A percentile compares a stretch with the other conserved stretches of the same genome.
These are phyloP conservation scores for Pachliopta kotzebuea DNA, from an alignment of 2,888 invertebrate genomes.

Conservation along the genomic window DNA sequence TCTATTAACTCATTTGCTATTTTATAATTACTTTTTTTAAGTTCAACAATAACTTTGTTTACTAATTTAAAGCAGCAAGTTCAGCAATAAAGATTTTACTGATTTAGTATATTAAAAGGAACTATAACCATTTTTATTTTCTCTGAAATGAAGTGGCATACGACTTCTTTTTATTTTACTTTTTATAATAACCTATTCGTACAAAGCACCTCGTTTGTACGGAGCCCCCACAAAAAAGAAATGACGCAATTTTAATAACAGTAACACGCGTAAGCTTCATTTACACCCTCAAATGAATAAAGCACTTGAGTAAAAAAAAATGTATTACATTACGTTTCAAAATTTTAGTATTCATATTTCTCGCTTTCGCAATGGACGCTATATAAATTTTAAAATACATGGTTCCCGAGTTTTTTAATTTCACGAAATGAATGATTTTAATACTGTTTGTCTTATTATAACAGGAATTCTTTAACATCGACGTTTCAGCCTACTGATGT, in stretches of 20 bases:
- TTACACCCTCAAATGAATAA: conserved; percentile 20
- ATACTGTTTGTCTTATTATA: too few relatives aligned
- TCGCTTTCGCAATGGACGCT: background rate
- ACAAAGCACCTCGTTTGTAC: background rate
- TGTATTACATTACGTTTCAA: conserved; percentile 4
- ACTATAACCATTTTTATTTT: background rate
- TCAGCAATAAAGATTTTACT: background rate
- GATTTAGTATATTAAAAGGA: background rate
- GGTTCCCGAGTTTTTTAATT: background rate
- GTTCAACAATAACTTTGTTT: too few relatives aligned
- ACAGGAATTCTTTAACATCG: too few relatives aligned
- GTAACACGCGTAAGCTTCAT: conserved; percentile 22
- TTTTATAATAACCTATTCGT: background rate
- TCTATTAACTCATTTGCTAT: too few relatives aligned
- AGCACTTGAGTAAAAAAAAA: conserved; percentile 17
- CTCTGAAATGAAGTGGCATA: background rate
- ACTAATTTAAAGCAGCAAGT: too few relatives aligned
- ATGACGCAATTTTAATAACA: conserved; percentile 2
- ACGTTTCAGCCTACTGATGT: too few relatives aligned
- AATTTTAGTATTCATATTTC: conserved; percentile 17
- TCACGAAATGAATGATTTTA: too few relatives aligned
- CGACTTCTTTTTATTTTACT: conserved; percentile 1
- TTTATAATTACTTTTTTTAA: too few relatives aligned
- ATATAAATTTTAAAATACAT: background rate
- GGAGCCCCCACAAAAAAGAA: background rate